Percentiles rank a stretch among this genome's conserved stretches.
Conservation (phyloP, 2,888 invertebrate species). For the Hybos culiciformis region DNA sequence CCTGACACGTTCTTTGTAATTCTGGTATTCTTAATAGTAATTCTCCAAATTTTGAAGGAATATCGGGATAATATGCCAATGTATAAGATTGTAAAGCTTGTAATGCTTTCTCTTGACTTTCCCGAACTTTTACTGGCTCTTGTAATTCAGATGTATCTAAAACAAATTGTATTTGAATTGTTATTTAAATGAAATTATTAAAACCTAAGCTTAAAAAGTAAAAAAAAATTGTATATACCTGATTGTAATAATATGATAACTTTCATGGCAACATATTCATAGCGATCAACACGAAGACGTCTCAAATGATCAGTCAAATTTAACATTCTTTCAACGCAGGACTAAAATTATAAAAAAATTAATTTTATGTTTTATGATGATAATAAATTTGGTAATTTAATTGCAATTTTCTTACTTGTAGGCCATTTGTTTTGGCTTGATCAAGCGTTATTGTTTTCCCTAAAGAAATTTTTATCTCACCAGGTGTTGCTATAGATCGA, state of each 20-base stretch:
- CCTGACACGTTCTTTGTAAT: constrained; percentile 87
- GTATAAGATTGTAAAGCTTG: constrained; percentile 89
- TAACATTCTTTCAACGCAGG: constrained; percentile 88
- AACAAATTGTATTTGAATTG: too few relatives aligned
- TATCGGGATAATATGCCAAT: constrained; percentile 73
- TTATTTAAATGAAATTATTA: background rate
- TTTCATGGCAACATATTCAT: constrained; percentile 95
- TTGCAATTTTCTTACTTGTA: constrained; percentile 39
- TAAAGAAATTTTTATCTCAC: constrained; percentile 61
- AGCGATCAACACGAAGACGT: constrained; percentile 78
- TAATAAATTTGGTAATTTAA: background rate
- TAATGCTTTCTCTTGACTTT: constrained; percentile 86
- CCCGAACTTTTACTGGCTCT: constrained; percentile 86
- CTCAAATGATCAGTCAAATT: constrained; percentile 87
- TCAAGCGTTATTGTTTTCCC: constrained; percentile 34
- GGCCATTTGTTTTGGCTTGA: constrained; percentile 34
- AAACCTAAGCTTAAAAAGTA: background rate
- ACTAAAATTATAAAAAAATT: constrained; percentile 24
- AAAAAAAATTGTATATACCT: constrained; percentile 43
- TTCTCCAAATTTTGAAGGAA: constrained; percentile 91
- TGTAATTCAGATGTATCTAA: constrained; percentile 81
- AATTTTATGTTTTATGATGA: background rate
- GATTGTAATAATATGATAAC: constrained; percentile 84
- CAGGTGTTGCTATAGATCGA: constrained; percentile 80
- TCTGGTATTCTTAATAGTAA: constrained; percentile 85